A percentile compares a stretch with the other conserved stretches of the same genome.
phyloP scores from a whole-genome alignment of 1,140 invertebrate genomes.

The Lepeophtheirus salmonis region DNA sequence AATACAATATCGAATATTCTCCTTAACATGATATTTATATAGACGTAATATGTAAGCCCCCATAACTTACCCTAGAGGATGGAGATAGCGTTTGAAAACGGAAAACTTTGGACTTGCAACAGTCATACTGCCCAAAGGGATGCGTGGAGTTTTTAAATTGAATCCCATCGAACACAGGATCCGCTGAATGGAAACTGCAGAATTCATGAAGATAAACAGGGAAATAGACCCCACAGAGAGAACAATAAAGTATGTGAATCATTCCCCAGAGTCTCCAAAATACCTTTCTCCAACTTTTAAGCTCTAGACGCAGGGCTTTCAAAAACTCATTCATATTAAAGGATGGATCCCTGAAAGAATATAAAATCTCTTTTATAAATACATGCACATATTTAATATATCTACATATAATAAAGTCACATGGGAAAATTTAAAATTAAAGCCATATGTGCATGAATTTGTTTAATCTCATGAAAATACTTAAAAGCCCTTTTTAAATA shows the following conservation, averaged over 20 bases:
- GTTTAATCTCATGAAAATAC: no score
- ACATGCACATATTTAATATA: conserved; percentile 20
- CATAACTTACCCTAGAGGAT: not conserved
- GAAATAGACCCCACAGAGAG: not conserved
- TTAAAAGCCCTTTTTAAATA: no score
- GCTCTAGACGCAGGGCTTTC: conserved; percentile 45
- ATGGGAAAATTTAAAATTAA: no score
- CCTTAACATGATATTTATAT: no score
- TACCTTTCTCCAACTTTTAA: conserved; percentile 66
- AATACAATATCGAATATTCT: no score
- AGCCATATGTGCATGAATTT: no score
- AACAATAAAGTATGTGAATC: not conserved
- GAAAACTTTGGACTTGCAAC: not conserved
- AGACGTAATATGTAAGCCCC: no score
- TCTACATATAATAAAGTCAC: conserved; percentile 12
- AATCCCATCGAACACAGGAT: not conserved
- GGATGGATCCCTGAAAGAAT: conserved; percentile 39
- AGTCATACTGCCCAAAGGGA: not conserved
- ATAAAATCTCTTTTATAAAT: conserved; percentile 20
- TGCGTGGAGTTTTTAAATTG: conserved; percentile 9
- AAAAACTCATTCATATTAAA: conserved; percentile 72
- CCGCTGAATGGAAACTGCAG: conserved; percentile 1
- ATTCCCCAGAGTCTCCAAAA: conserved; percentile 76
- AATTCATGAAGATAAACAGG: not conserved
- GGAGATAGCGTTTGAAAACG: not conserved